Conservation (phyloP, 2,888 invertebrate genomes). For the Chrysolina oricalcia region DNA sequence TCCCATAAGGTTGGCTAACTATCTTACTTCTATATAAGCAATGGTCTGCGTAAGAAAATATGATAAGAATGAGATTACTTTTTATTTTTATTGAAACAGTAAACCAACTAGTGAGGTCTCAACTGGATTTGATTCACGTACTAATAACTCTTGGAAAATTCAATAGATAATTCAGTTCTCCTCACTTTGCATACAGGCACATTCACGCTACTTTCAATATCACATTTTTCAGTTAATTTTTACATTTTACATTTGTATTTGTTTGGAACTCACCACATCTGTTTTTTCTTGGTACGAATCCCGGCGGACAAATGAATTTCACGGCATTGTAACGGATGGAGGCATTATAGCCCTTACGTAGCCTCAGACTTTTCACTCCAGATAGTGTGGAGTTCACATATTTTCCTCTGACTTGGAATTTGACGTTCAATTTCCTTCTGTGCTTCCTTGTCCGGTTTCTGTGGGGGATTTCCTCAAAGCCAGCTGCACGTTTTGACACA, state of each 20-base stretch:
- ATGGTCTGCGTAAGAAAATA: too few species aligned
- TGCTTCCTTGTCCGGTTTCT: slow-evolving; percentile 54
- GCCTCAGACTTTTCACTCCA: slow-evolving; percentile 33
- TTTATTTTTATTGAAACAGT: too few species aligned
- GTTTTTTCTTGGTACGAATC: slow-evolving; percentile 74
- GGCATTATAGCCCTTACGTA: slow-evolving; percentile 44
- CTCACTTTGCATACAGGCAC: too few species aligned
- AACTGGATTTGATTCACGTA: too few species aligned
- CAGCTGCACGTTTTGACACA: slow-evolving; percentile 57
- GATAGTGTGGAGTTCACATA: slow-evolving; percentile 50
- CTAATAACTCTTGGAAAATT: too few species aligned
- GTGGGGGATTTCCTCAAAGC: slow-evolving; percentile 50
- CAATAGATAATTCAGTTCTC: too few species aligned
- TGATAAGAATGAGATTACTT: too few species aligned
- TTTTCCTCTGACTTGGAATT: slow-evolving; percentile 64
- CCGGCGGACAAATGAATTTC: slow-evolving; percentile 72
- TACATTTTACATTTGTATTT: not conserved
- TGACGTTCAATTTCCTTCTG: slow-evolving; percentile 61
- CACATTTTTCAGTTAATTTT: too few species aligned
- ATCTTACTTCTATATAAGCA: too few species aligned
- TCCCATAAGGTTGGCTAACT: too few species aligned
- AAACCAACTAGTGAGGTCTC: too few species aligned
- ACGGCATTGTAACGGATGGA: slow-evolving; percentile 48
- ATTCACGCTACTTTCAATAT: too few species aligned
- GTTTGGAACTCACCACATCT: slow-evolving; percentile 73